These are phyloP conservation scores for Masnerella sp. DNA, from an alignment of 2,888 invertebrate species.

Conservation along the genomic window DNA sequence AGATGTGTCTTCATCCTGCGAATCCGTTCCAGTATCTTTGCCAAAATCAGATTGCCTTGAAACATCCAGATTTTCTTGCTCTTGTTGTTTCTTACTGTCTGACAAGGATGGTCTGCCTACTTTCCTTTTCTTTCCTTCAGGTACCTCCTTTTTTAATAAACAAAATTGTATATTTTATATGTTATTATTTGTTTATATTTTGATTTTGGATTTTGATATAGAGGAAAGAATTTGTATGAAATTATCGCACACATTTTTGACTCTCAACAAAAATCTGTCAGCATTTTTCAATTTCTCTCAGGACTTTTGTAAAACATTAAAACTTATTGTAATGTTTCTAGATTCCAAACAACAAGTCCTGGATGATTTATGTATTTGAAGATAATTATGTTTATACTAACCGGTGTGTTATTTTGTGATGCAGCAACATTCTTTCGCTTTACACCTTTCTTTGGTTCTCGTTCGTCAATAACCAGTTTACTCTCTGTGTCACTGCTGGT, in stretches of 20 bases:
- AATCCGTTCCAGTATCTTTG: conserved; percentile 63
- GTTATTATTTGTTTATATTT: no score
- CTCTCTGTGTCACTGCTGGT: conserved; percentile 71
- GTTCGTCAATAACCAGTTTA: conserved; percentile 74
- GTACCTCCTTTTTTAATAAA: conserved; percentile 60
- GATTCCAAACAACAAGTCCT: conserved; percentile 17
- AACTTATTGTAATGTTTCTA: conserved; percentile 30
- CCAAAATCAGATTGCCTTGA: conserved; percentile 56
- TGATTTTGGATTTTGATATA: no score
- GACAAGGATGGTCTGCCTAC: conserved; percentile 63
- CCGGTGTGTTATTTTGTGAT: conserved; percentile 65
- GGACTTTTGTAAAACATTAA: conserved; percentile 64
- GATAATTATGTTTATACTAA: conserved; percentile 59
- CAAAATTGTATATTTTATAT: not conserved
- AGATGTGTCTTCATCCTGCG: conserved; percentile 78
- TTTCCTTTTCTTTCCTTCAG: conserved; percentile 68
- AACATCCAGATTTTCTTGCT: conserved; percentile 60
- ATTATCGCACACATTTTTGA: conserved; percentile 79
- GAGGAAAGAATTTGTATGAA: no score
- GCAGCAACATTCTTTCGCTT: conserved; percentile 70
- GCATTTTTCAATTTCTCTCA: conserved; percentile 76
- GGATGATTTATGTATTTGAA: conserved; percentile 2
- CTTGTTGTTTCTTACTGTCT: conserved; percentile 53
- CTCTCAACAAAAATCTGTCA: conserved; percentile 78
- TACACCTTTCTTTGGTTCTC: conserved; percentile 73